Percentiles rank a stretch among this genome's conserved stretches.
Conservation (phyloP, 2,797 vertebrate genomes). For the Lates japonicus region DNA sequence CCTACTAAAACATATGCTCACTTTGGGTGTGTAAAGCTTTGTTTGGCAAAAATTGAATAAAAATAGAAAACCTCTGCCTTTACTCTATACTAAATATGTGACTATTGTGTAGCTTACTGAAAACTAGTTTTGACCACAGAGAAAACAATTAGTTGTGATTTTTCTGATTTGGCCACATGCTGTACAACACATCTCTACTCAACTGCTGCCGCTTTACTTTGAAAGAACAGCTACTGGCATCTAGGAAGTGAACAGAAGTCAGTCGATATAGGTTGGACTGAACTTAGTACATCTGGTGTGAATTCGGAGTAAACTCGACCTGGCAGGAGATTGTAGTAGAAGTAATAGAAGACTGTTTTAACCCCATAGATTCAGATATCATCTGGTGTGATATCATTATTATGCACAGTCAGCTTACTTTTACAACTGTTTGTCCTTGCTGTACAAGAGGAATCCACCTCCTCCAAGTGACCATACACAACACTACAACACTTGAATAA, state of each 20-base stretch:
- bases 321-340: constrained; percentile 19
- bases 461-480: neutral
- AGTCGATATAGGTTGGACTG: neutral
- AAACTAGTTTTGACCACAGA: neutral
- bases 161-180: neutral
- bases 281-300: constrained; percentile 12
- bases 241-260: constrained; percentile 10
- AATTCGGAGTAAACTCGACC: constrained; percentile 4
- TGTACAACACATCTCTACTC: neutral
- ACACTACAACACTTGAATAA: neutral
- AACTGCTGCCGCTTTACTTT: constrained; percentile 12
- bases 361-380: neutral
- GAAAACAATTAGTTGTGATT: neutral
- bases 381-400: neutral
- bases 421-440: neutral
- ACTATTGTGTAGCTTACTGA: neutral
- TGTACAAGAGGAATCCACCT: neutral
- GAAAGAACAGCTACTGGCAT: constrained; percentile 7
- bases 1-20: neutral
- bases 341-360: neutral
- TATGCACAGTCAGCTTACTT: neutral
- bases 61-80: neutral
- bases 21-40: neutral
- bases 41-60: neutral
- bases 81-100: too few species aligned